phyloP scores from a whole-genome alignment of 2,888 invertebrate genomes.

The Macroteleia sp. region DNA sequence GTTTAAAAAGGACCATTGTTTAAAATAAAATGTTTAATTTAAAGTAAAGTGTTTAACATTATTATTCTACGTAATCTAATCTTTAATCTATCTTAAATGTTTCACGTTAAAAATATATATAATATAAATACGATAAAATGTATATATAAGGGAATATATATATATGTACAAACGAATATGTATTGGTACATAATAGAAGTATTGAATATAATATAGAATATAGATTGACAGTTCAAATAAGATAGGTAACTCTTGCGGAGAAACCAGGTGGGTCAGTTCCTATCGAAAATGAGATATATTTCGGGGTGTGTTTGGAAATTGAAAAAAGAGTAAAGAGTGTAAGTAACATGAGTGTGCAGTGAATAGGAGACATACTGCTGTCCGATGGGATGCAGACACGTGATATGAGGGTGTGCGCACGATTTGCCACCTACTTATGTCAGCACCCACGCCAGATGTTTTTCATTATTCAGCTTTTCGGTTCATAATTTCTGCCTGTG shows the following conservation, averaged over 20 bases:
- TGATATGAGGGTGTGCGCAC: slow-evolving; percentile 69
- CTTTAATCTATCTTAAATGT: too few species aligned
- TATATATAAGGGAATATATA: too few species aligned
- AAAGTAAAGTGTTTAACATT: too few species aligned
- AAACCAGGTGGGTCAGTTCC: slow-evolving; percentile 73
- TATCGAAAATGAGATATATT: slow-evolving; percentile 73
- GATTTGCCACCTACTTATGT: slow-evolving; percentile 76
- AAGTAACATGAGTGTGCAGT: slow-evolving; percentile 21
- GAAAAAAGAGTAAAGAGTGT: slow-evolving; percentile 42
- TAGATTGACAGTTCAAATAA: slow-evolving; percentile 29
- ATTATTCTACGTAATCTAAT: too few species aligned
- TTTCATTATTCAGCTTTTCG: slow-evolving; percentile 60
- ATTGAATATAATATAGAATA: too few species aligned
- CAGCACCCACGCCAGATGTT: slow-evolving; percentile 78
- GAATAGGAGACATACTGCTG: slow-evolving; percentile 43
- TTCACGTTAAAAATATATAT: too few species aligned
- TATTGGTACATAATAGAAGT: too few species aligned
- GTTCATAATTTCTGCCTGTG: too few species aligned
- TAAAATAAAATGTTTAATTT: too few species aligned
- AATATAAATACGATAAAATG: too few species aligned
- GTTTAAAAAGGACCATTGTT: too few species aligned
- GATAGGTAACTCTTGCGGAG: slow-evolving; percentile 33
- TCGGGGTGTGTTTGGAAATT: slow-evolving; percentile 50
- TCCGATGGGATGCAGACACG: slow-evolving; percentile 39
- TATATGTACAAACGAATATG: too few species aligned